Percentiles rank a stretch among this genome's conserved stretches.
Conservation (phyloP, 1,140 invertebrate genomes). For the Bombus haemorrhoidalis region DNA sequence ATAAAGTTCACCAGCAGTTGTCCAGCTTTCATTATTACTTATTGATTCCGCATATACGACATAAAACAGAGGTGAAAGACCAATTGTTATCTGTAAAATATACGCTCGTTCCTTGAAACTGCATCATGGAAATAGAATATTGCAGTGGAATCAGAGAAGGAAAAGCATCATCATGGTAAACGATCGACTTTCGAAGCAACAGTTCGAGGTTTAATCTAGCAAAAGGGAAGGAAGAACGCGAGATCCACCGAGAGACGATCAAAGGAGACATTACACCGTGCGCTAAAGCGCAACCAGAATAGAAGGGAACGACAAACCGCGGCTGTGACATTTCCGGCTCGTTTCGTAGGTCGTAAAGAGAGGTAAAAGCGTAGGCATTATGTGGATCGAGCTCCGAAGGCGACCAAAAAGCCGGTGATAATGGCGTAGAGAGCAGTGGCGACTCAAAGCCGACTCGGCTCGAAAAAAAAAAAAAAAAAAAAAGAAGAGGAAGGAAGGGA, state of each 20-base stretch:
- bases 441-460: neutral
- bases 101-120: neutral
- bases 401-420: conserved; percentile 39
- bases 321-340: conserved; percentile 31
- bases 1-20: neutral
- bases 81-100: neutral
- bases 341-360: conserved; percentile 23
- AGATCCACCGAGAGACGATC: conserved; percentile 2
- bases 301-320: conserved; percentile 7
- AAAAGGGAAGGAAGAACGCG: neutral
- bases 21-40: neutral
- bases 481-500: no score
- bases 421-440: neutral
- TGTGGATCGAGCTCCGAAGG: conserved; percentile 28
- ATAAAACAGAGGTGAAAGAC: neutral
- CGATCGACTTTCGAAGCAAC: conserved; percentile 15
- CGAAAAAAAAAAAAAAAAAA: neutral
- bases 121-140: neutral
- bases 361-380: conserved; percentile 31
- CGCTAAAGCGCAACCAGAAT: neutral
- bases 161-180: neutral
- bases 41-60: neutral
- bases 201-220: conserved; percentile 9
- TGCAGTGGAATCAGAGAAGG: neutral
- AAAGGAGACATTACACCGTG: conserved; percentile 26